Percentiles rank a stretch among this genome's conserved stretches.
These are phyloP conservation scores for Agapostemon virescens DNA, from an alignment of 2,888 invertebrate species.

Conservation along the genomic window DNA sequence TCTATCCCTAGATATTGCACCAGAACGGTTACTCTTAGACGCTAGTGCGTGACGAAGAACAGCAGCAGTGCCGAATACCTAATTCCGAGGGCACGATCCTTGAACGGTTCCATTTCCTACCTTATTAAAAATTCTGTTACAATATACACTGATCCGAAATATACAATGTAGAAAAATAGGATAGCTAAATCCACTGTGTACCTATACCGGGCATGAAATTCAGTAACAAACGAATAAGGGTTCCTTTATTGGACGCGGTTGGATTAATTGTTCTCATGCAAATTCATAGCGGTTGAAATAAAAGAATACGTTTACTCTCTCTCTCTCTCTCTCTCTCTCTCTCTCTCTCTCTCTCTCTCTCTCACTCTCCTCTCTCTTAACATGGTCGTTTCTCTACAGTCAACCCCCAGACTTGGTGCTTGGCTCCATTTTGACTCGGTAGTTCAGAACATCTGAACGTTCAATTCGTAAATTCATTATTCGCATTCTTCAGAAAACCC, in stretches of 20 bases:
- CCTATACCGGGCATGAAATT: conserved; percentile 40
- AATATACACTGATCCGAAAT: conserved; percentile 49
- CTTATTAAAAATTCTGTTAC: conserved; percentile 30
- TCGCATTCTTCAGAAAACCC: background rate
- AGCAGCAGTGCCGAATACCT: conserved; percentile 21
- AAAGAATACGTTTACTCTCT: conserved; percentile 32
- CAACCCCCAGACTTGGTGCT: background rate
- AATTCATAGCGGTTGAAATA: conserved; percentile 6
- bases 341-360: no score
- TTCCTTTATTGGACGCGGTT: background rate
- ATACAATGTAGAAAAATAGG: conserved; percentile 78
- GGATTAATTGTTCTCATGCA: conserved; percentile 30
- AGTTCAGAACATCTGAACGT: background rate
- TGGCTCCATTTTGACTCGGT: background rate
- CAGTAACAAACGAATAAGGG: conserved; percentile 43
- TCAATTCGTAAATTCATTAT: background rate
- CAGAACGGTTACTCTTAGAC: conserved; percentile 59
- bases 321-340: background rate
- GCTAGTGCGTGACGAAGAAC: conserved; percentile 48
- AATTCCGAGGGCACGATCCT: conserved; percentile 23
- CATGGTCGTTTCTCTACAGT: background rate
- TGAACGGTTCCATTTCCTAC: conserved; percentile 20
- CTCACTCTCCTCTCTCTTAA: background rate
- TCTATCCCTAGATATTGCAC: conserved; percentile 68
- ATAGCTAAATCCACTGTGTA: conserved; percentile 67